Evolutionary conservation across 2,113 vertebrate genomes (phyloP), one percentile per base, ranked within the genome.

Genomic region (Ctenodactylus gundi): DNA sequence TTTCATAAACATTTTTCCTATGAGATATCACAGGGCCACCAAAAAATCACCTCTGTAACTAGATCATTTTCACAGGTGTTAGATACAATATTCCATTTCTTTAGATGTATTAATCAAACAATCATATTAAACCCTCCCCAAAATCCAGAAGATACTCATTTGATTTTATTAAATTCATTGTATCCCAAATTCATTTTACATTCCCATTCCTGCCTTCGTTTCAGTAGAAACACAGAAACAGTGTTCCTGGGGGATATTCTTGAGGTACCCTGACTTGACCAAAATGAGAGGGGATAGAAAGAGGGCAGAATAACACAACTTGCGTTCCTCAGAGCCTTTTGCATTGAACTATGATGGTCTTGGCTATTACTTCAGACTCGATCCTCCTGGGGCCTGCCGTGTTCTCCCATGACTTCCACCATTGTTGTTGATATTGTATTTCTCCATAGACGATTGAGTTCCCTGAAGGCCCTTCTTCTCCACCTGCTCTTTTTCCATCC

Each of bases 1-100:
- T 93, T 93, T 73, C 49, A 88, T 70, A 91, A 93, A 86, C 29
- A 7, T 27, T 72, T 94, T 53, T 70, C 67, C 57, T 62, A 8
- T 44, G 75, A 86, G 23, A 34, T 57, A 49, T 2, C 57, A 29
- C 31, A 84, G 27, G 60, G 20, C 20, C n/a, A n/a, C n/a, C n/a
- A 67, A 67, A 75, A 25, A 49, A 20, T 1, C 29, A 44, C 21
- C 75, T 58, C 14, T 67, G 12, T 62, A 29, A 68, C 85, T 36
- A 73, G 76, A 84, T 55, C 34, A 46, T 57, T 89, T 62, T 73
- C 53, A 73, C 46, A 94, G 78, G 82, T 46, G 51, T 15, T 88
- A 34, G 13, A 44, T 68, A 57, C 7, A 25, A 6, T n/a, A 58
- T 53, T 46, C 41, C 75, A 36, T 31, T 67, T 75, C 8, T 41